Evolutionary conservation across 1,140 invertebrate species (phyloP).

Genomic region (Drosophila bocqueti): DNA sequence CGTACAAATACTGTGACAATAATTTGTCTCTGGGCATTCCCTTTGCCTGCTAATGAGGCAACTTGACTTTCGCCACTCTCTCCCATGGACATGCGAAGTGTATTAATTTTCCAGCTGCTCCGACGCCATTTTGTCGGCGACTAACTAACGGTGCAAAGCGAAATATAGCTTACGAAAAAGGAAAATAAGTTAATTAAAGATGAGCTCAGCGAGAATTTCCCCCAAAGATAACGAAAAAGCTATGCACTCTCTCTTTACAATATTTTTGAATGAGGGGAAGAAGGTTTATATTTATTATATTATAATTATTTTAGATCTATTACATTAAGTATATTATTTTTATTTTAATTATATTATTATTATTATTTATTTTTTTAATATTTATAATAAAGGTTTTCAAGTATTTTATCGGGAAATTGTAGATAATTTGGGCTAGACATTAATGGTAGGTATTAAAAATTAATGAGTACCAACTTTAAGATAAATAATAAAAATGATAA

Average conservation of each 20-base stretch:
- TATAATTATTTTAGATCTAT: too few species aligned
- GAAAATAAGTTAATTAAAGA: constrained; percentile 65
- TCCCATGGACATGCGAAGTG: constrained; percentile 23
- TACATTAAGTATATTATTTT: too few species aligned
- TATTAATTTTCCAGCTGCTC: constrained; percentile 28
- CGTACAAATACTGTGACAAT: constrained; percentile 41
- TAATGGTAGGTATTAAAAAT: background rate
- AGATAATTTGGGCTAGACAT: background rate
- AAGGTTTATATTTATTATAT: too few species aligned
- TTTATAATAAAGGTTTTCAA: too few species aligned
- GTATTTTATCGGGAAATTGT: background rate
- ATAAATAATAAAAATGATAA: too few species aligned
- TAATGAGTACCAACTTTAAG: background rate
- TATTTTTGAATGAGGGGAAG: background rate
- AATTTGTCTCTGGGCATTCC: constrained; percentile 35
- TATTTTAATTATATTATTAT: too few species aligned
- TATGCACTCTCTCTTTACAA: constrained; percentile 4
- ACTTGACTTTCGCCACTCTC: constrained; percentile 44
- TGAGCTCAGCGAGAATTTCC: constrained; percentile 3
- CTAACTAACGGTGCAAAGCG: constrained; percentile 52
- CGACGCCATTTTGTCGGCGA: constrained; percentile 38
- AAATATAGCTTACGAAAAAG: constrained; percentile 35
- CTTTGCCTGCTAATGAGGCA: constrained; percentile 41
- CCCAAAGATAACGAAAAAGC: background rate
- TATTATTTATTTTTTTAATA: background rate